Percentiles rank a stretch among this genome's conserved stretches.
Evolutionary conservation across 2,888 invertebrate genomes (phyloP).

Genomic region (Linnaemya vulpina): DNA sequence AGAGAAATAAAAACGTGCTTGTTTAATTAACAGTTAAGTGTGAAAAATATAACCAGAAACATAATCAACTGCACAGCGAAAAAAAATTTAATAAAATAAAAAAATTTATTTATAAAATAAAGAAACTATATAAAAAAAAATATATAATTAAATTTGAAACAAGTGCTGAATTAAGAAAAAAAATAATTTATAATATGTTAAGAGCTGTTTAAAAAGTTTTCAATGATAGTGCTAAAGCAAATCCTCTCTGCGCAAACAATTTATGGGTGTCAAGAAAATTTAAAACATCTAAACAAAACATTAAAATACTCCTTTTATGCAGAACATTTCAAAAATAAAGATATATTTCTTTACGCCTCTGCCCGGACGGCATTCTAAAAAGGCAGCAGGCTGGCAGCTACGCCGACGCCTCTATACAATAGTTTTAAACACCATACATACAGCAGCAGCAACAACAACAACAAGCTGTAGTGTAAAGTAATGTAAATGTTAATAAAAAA

Average conservation of each 20-base stretch:
- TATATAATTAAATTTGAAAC: constrained; percentile 2
- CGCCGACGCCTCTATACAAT: constrained; percentile 10
- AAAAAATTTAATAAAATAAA: too few relatives aligned
- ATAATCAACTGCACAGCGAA: too few relatives aligned
- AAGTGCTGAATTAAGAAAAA: background rate
- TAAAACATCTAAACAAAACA: constrained; percentile 11
- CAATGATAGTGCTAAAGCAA: background rate
- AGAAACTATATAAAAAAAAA: too few relatives aligned
- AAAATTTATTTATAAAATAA: too few relatives aligned
- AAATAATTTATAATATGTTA: constrained; percentile 18
- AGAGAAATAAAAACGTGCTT: constrained; percentile 47
- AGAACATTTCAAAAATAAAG: background rate
- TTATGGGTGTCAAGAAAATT: background rate
- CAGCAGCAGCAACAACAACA: background rate
- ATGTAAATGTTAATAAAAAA: constrained; percentile 8
- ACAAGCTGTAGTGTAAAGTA: background rate
- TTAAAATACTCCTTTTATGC: constrained; percentile 1
- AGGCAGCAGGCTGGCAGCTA: constrained; percentile 37
- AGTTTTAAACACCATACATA: background rate
- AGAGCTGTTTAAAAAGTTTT: background rate
- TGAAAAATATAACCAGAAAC: too few relatives aligned
- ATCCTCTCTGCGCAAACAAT: background rate
- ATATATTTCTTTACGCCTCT: constrained; percentile 26
- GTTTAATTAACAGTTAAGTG: constrained; percentile 36
- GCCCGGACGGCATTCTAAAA: background rate